These are phyloP conservation scores for Rallus limicola DNA, from an alignment of 2,113 vertebrate species.

Conservation along the genomic window DNA sequence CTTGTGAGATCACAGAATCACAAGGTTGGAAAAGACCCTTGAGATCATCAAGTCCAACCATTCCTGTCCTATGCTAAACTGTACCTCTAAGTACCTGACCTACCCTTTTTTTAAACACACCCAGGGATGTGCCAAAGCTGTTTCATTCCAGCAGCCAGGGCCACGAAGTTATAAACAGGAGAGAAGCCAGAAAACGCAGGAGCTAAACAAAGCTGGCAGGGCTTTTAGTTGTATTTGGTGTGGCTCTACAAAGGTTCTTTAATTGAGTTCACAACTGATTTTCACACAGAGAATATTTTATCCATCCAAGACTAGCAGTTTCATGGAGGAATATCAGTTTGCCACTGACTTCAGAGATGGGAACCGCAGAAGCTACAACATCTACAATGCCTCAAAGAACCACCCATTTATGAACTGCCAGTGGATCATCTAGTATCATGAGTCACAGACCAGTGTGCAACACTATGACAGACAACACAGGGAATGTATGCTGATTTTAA, in stretches of 20 bases:
- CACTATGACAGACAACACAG: not conserved
- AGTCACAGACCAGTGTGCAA: accelerated
- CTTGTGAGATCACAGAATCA: not conserved
- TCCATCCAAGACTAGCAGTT: not conserved
- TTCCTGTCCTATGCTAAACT: too few species aligned
- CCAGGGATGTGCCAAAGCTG: not conserved
- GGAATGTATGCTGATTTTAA: not conserved
- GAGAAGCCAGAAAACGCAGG: not conserved
- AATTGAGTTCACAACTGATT: not conserved
- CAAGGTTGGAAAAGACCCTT: too few species aligned
- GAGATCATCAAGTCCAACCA: too few species aligned
- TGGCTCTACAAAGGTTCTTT: not conserved
- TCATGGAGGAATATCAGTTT: not conserved
- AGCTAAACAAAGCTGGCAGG: not conserved
- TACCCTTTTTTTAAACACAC: too few species aligned
- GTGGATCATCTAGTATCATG: not conserved
- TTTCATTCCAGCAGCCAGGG: not conserved
- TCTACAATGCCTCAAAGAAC: not conserved
- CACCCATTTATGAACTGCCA: not conserved
- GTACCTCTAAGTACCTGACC: too few species aligned
- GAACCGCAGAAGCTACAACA: not conserved
- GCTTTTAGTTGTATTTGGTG: not conserved
- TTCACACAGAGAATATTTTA: not conserved
- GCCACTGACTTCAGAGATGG: not conserved
- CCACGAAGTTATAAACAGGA: not conserved